Conservation (phyloP, 2,113 vertebrate genomes). For the Coptodon rendalli region DNA sequence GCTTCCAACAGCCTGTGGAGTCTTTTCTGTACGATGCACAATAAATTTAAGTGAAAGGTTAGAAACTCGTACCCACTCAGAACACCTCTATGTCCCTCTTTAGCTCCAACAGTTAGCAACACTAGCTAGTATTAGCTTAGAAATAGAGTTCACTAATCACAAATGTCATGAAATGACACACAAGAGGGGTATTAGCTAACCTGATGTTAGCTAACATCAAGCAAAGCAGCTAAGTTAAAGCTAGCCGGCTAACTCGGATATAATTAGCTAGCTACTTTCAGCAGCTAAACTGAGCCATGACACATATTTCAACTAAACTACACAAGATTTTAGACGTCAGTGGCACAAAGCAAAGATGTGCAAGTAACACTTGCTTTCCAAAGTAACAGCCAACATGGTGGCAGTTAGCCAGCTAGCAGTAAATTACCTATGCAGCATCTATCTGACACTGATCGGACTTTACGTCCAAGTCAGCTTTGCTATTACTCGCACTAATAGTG, state of each 20-base stretch:
- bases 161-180: neutral
- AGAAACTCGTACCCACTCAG: neutral
- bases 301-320: neutral
- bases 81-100: neutral
- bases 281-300: neutral
- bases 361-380: neutral
- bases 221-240: accelerated
- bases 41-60: neutral
- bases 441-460: neutral
- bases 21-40: neutral
- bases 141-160: neutral
- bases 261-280: neutral
- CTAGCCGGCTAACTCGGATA: accelerated
- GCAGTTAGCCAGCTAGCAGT: neutral
- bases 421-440: neutral
- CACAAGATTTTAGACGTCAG: neutral
- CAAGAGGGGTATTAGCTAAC: neutral
- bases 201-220: neutral
- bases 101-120: neutral
- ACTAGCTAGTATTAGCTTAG: neutral
- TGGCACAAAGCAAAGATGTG: neutral
- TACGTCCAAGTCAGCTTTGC: neutral
- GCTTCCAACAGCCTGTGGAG: neutral
- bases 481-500: neutral
- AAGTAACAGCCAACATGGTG: neutral